Conservation (phyloP, 2,888 invertebrate genomes). For the Caenorhabditis japonica region DNA sequence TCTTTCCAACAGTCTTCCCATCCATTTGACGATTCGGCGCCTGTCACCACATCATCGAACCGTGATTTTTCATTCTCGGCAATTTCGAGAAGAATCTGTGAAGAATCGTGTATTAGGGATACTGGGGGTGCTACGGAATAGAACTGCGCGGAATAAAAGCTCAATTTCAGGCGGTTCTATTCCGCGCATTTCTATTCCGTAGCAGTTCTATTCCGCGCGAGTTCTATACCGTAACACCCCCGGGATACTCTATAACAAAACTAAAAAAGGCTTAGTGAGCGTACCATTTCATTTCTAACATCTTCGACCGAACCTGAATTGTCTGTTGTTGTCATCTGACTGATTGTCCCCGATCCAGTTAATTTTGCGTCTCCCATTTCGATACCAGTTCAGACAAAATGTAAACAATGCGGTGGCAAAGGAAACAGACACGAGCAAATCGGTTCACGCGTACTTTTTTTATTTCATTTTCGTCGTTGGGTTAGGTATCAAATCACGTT, state of each 20-base stretch:
- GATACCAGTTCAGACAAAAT: slow-evolving; percentile 12
- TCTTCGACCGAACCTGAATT: slow-evolving; percentile 30
- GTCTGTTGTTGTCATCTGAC: slow-evolving; percentile 14
- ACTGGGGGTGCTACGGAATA: too few relatives aligned
- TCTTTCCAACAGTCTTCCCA: slow-evolving; percentile 23
- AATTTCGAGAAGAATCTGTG: slow-evolving; percentile 39
- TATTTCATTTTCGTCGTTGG: too few relatives aligned
- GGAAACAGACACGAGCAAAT: neutral
- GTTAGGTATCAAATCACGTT: too few relatives aligned
- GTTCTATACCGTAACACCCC: too few relatives aligned
- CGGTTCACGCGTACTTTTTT: too few relatives aligned
- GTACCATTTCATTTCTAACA: slow-evolving; percentile 36
- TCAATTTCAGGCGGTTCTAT: too few relatives aligned
- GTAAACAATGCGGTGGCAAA: neutral
- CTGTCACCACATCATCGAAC: slow-evolving; percentile 37
- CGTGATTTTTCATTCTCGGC: slow-evolving; percentile 41
- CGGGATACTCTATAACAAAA: neutral
- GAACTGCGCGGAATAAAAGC: too few relatives aligned
- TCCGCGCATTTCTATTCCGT: too few relatives aligned
- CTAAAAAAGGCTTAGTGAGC: neutral
- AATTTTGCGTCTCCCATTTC: slow-evolving; percentile 40
- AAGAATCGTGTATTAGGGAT: neutral
- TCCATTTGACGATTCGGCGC: slow-evolving; percentile 25
- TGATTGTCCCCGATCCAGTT: slow-evolving; percentile 8
- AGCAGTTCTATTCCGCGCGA: too few relatives aligned